phyloP scores from a whole-genome alignment of 2,113 vertebrate species.

The Acrocephalus arundinaceus region DNA sequence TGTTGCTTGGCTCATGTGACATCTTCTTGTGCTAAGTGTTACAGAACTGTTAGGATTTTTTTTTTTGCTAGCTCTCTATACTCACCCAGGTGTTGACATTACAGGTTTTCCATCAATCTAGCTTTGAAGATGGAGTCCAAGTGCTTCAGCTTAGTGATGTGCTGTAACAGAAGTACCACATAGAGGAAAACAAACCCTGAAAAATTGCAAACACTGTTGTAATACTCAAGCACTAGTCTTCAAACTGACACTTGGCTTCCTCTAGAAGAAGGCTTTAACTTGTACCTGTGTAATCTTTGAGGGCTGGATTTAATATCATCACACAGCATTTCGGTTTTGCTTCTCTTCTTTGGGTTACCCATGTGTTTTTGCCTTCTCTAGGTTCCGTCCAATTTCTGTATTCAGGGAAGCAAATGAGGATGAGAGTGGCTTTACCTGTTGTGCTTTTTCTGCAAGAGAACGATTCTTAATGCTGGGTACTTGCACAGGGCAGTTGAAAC shows the following conservation, averaged over 20 bases:
- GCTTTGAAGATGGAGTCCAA: neutral
- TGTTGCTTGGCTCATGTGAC: neutral
- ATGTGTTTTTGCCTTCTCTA: conserved; percentile 45
- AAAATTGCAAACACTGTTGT: neutral
- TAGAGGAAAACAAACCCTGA: neutral
- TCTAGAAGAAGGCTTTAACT: neutral
- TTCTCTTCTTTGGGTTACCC: neutral
- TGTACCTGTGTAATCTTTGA: neutral
- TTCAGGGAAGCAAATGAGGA: conserved; percentile 98
- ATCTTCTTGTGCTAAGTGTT: neutral
- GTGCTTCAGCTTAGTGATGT: neutral
- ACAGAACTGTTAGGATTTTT: neutral
- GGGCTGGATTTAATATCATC: neutral
- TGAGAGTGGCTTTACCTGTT: conserved; percentile 97
- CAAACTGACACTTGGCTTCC: neutral
- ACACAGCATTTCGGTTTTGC: neutral
- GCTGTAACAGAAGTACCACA: neutral
- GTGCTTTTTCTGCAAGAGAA: conserved; percentile 96
- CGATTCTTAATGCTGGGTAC: conserved; percentile 98
- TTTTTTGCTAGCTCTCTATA: neutral
- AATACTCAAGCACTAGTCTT: neutral
- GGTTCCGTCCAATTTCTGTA: conserved; percentile 97
- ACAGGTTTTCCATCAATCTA: neutral
- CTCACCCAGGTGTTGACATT: neutral
- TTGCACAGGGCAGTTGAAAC: conserved; percentile 94